Evolutionary conservation across 2,888 invertebrate genomes (phyloP).

Genomic region (Syritta pipiens): DNA sequence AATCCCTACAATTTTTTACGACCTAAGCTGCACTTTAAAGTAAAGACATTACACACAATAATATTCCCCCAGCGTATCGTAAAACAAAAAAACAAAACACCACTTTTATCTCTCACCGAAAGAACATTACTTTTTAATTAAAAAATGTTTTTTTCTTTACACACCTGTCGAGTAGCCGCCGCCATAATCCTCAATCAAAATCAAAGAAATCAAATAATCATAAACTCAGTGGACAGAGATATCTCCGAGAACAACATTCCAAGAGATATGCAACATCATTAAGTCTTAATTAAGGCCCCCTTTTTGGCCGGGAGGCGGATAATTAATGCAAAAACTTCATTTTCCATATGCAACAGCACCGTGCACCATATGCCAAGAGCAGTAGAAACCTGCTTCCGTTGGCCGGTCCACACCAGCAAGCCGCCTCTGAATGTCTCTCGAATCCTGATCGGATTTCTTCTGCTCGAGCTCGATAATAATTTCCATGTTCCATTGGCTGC

Average conservation of each 20-base stretch:
- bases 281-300: constrained; percentile 76
- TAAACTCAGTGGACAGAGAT: constrained; percentile 21
- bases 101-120: no score
- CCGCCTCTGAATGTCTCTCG: not conserved
- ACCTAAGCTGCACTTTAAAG: no score
- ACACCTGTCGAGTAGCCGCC: constrained; percentile 1
- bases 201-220: constrained; percentile 36
- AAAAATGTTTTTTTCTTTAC: not conserved
- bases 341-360: constrained; percentile 47
- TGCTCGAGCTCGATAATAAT: constrained; percentile 33
- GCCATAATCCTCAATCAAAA: constrained; percentile 40
- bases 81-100: no score
- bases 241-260: constrained; percentile 38
- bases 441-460: constrained; percentile 60
- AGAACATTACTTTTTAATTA: no score
- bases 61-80: no score
- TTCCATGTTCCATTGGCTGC: constrained; percentile 48
- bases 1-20: no score
- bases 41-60: no score
- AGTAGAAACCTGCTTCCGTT: constrained; percentile 13
- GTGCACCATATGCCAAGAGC: not conserved
- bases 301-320: constrained; percentile 24
- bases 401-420: constrained; percentile 4
- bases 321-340: constrained; percentile 67
- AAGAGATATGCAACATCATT: constrained; percentile 74